Evolutionary conservation across 2,797 vertebrate species (phyloP).

Genomic region (Trachops cirrhosus): DNA sequence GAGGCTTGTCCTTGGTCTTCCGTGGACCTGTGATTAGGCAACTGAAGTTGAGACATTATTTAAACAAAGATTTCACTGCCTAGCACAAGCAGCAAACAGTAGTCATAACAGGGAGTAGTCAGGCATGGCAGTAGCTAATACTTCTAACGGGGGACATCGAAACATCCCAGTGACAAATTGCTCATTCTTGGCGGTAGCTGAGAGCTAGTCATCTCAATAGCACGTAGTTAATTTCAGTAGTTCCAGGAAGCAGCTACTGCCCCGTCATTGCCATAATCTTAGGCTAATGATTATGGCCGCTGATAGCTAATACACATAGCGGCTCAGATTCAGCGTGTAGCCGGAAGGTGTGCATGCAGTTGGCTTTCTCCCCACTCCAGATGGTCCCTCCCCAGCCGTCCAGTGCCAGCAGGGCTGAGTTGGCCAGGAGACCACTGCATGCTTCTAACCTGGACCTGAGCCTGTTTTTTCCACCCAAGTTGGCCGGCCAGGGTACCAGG

Average conservation of each 20-base stretch:
- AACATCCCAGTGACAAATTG: not conserved
- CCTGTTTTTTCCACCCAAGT: not conserved
- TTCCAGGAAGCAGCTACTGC: not conserved
- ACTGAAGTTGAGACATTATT: not conserved
- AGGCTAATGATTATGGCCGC: fast-evolving
- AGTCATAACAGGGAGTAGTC: not conserved
- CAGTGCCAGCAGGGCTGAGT: not conserved
- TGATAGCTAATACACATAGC: not conserved
- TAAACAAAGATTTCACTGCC: not conserved
- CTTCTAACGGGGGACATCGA: not conserved
- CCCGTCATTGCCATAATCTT: not conserved
- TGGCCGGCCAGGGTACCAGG: not conserved
- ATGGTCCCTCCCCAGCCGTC: slow-evolving; percentile 17
- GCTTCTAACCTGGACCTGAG: not conserved
- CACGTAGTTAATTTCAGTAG: not conserved
- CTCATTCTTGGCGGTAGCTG: no score
- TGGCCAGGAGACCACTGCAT: not conserved
- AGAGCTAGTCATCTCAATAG: not conserved
- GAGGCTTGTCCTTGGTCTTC: not conserved
- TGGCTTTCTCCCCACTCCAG: slow-evolving; percentile 39
- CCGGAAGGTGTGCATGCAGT: fast-evolving
- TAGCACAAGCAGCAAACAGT: not conserved
- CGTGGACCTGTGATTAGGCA: not conserved
- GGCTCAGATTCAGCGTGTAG: no score
- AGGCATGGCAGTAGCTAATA: not conserved